Evolutionary conservation across 2,797 vertebrate genomes (phyloP), one percentile per base, ranked within the genome.

Genomic region (Microctenopoma steveboyesi): DNA sequence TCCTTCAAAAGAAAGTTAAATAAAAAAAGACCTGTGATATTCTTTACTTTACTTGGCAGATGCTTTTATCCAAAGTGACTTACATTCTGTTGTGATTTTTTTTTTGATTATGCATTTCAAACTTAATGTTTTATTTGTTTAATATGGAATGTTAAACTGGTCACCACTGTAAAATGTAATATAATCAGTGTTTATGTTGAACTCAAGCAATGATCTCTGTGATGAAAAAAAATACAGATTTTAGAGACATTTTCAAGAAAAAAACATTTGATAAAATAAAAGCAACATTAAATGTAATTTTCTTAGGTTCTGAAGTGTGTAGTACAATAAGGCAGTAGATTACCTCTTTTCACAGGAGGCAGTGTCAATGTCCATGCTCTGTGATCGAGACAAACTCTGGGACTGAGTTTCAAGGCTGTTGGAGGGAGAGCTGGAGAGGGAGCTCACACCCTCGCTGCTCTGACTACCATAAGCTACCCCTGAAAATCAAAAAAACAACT

Each of bases 311-410:
- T 69, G 4, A 47, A 35, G 7, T 15, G 13, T 27, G 43, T 14
- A 64, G 74, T 27, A 60, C 14, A 64, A 76, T 27, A 63, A 5
- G 2, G 11, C 7, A 35, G 14, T 15, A 11, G 35, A 58, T 93
- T 92, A 98, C 98, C 96, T 99, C 95, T 99, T 99, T 94, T 99
- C 98, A 91, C 97, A 98, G 88, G 98, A 96, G 88, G 96, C 96
- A 42, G 97, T 96, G 81, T 99, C 98, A 25, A 99, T 99, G 84
- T 99, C 98, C 98, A 99, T 99, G 93, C 98, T 99, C 93, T 99
- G 98, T 33, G 98, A 99, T 49, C 98, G 95, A 47, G 98, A 99
- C 75, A 99, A 95, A 85, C 95, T 98, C 90, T 99, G 98, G 79
- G 97, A 99, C 59, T 99, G 98, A 8, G 96, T 98, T 94, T 99